Evolutionary conservation across 2,888 invertebrate genomes (phyloP), one percentile per base, ranked within the genome.

Genomic region (Pandemis cinnamomeana): DNA sequence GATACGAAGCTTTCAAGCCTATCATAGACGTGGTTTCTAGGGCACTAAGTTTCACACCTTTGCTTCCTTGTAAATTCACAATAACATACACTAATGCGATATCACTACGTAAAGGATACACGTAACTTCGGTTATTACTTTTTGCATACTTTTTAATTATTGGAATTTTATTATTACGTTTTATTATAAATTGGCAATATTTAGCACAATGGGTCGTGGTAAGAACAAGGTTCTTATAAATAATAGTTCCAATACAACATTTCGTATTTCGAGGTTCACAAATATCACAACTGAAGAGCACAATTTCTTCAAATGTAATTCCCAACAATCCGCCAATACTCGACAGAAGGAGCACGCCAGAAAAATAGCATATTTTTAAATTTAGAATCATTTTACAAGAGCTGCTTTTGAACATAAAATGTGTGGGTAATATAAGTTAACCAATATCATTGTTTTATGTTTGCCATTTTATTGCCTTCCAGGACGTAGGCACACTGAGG

Each of bases 181-280:
- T 69, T 36, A 70, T 15, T 42, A 73, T 41, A 44, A 60, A 69
- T 7, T 64, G 73, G 15, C 73, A 73, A 8, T 46, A 51, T 10
- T 69, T 58, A 36, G 73, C 73, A 15, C 73, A 73, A 20, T 73
- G 66, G 1, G 73, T 51, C 8, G 73, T 73, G 11, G 73, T 73
- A 10, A 73, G 63, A 42, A 73, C 55, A 0, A 53, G 58, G 13
- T 73, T 64, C 27, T 73, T 73, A 51, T 73, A 66, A 36, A 73
- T 70, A 7, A 73, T 68, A 11, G 73, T 70, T 10, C 73, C 73
- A 0, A 73, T 63, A 42, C 73, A 73, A 42, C 73, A 73, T 36
- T 41, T 58, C 5, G 10, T 58, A 10, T 3, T 20, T 0, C 51
- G 48, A 0, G 71, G 66, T 2, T 36, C 15, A 42, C 71, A 71